Evolutionary conservation across 2,888 invertebrate species (phyloP).

Genomic region (Lochmaea crataegi): DNA sequence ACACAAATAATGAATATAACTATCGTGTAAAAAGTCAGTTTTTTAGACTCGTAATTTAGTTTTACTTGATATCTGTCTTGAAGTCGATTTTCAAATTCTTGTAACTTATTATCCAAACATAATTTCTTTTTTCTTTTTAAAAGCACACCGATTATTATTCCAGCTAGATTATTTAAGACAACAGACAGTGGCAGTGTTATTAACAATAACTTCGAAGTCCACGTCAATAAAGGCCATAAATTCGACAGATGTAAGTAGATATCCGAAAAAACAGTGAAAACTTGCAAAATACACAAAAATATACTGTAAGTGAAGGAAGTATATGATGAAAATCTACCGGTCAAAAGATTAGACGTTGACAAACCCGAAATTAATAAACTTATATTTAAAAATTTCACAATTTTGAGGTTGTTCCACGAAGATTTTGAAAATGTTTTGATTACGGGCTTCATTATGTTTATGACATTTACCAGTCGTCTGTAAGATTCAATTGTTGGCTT

Average conservation of each 20-base stretch:
- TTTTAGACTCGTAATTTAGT: slow-evolving; percentile 7
- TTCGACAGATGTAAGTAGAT: not conserved
- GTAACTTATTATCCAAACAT: slow-evolving; percentile 14
- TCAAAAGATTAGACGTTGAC: not conserved
- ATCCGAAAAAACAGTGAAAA: not conserved
- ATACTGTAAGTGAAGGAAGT: not conserved
- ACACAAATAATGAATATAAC: not conserved
- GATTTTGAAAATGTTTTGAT: not conserved
- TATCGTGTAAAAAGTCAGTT: slow-evolving; percentile 1
- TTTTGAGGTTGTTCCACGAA: not conserved
- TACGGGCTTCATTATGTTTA: not conserved
- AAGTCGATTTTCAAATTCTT: slow-evolving; percentile 24
- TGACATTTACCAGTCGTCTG: not conserved
- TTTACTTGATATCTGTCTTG: slow-evolving; percentile 27
- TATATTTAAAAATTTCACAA: not conserved
- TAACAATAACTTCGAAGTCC: slow-evolving; percentile 1
- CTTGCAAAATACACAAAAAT: not conserved
- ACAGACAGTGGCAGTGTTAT: not conserved
- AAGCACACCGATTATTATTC: slow-evolving; percentile 22
- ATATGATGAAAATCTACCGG: not conserved
- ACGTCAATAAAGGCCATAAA: not conserved
- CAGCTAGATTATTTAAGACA: slow-evolving; percentile 16
- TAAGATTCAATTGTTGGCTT: not conserved
- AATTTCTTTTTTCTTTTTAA: slow-evolving; percentile 27
- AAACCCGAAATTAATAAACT: not conserved